Percentiles rank a stretch among this genome's conserved stretches.
Evolutionary conservation across 2,797 vertebrate species (phyloP).

Genomic region (Dallia pectoralis): DNA sequence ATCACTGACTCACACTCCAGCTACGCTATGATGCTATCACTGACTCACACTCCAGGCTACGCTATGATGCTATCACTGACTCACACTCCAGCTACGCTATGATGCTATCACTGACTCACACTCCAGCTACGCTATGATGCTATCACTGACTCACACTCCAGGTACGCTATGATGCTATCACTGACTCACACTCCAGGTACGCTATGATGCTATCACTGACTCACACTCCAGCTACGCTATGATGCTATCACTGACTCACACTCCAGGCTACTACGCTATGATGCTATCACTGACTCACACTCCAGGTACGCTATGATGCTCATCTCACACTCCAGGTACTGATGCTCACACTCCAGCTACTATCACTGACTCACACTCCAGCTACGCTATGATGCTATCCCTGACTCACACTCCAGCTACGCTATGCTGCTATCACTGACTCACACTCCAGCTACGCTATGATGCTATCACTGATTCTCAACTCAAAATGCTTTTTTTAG

Average conservation of each 20-base stretch:
- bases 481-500: too few relatives aligned
- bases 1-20: too few relatives aligned
- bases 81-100: too few relatives aligned
- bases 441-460: not conserved
- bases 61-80: too few relatives aligned
- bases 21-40: not conserved
- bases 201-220: too few relatives aligned
- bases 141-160: too few relatives aligned
- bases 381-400: not conserved
- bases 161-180: not conserved
- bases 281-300: not conserved
- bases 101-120: not conserved
- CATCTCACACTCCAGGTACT: not conserved
- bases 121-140: not conserved
- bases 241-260: not conserved
- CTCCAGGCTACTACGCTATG: not conserved
- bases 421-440: too few relatives aligned
- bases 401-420: not conserved
- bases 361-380: not conserved
- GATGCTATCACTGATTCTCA: not conserved
- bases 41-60: not conserved
- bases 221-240: too few relatives aligned
- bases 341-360: too few relatives aligned
- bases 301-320: not conserved
- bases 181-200: not conserved